Percentiles rank a stretch among this genome's conserved stretches.
Conservation (phyloP, 2,797 vertebrate species). For the Champsocephalus gunnari region DNA sequence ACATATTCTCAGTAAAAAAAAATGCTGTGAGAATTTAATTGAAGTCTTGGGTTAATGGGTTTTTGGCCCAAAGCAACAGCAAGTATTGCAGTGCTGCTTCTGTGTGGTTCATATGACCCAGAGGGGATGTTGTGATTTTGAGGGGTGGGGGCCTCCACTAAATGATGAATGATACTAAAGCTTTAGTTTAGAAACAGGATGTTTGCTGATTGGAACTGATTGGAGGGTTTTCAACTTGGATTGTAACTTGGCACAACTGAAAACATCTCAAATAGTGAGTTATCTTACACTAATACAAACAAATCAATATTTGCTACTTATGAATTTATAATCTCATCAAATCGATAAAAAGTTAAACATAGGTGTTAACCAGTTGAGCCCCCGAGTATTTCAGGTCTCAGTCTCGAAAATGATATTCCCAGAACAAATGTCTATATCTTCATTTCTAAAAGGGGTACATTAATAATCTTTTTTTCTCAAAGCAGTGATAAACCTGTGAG, state of each 20-base stretch:
- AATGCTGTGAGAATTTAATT: constrained; percentile 13
- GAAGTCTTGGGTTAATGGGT: constrained; percentile 9
- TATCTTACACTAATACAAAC: neutral
- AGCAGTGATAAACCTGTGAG: too few species aligned
- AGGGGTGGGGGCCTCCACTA: constrained; percentile 7
- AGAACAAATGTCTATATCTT: too few species aligned
- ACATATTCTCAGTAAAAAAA: neutral
- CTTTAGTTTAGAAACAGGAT: constrained; percentile 40
- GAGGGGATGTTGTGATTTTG: constrained; percentile 33
- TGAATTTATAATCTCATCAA: neutral
- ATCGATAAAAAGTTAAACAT: neutral
- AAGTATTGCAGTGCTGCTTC: neutral
- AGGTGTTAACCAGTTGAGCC: too few species aligned
- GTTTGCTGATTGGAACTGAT: constrained; percentile 37
- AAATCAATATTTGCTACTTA: neutral
- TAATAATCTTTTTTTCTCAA: too few species aligned
- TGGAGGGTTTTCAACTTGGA: constrained; percentile 2
- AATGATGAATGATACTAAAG: constrained; percentile 30
- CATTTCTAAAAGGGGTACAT: too few species aligned
- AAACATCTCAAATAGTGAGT: neutral
- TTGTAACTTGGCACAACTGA: neutral
- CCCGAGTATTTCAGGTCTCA: too few species aligned
- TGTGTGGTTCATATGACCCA: constrained; percentile 32
- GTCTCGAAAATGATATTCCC: too few species aligned
- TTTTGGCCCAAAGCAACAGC: neutral